Base-by-base conservation (phyloP, 2,113 vertebrate species). In the Tenrec ecaudatus region DNA sequence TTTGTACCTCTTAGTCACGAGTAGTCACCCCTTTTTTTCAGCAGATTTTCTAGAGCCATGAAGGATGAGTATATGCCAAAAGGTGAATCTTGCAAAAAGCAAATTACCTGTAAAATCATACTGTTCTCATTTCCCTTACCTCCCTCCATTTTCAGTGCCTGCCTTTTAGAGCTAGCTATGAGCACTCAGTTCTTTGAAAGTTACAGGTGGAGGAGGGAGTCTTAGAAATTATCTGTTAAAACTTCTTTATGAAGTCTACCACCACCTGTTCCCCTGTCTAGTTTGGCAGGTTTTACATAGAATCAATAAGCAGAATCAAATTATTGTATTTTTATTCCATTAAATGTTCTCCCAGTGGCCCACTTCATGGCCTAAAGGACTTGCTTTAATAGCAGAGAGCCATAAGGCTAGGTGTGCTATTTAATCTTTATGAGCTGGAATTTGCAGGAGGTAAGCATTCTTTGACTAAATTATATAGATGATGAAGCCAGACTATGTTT, bases 391-490 rank as follows among this genome's bases (percentile, higher is more conserved):
- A 86, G 84, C 43, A 86, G 77, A 77, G 76, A 94, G 57, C 43
- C 38, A 15, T 36, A 38, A 94, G 36, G 78, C 27, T 85, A 12
- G 77, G 29, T 92, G 88, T 90, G 20, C 57, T 88, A 40, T 85
- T 92, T 75, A 87, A 79, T 93, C 47, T 64, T 69, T 68, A 36
- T 80, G 82, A 86, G 47, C 77, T 40, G 76, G 79, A 73, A 95
- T 88, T 87, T 92, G 62, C 68, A 78, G 68, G 68, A 75, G 80
- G 47, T 29, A 79, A 60, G 29, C 57, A 66, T 31, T 58, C 38
- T 91, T 91, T 77, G 79, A 93, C 62, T 53, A 82, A 57, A 89
- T 92, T 58, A 57, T 79, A 36, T 69, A 82, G 75, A 23, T 23
- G 75, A 33, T 90, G 62, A 88, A 85, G 38, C 75, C 68, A 82